Evolutionary conservation across 2,888 invertebrate genomes (phyloP).

Genomic region (Drosophila melanocephala): DNA sequence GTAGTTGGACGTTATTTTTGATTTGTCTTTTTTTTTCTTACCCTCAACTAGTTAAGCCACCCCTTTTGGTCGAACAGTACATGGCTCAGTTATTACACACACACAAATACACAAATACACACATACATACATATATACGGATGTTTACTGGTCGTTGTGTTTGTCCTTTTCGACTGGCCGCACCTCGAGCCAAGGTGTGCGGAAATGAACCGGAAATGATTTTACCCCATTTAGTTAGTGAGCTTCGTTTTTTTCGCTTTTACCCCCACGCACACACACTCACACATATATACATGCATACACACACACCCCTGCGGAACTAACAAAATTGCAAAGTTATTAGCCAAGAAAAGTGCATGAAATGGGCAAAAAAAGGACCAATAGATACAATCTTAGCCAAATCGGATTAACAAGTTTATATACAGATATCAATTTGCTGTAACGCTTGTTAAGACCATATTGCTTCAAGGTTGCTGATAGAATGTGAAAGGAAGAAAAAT

Average conservation of each 20-base stretch:
- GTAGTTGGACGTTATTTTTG: conserved; percentile 30
- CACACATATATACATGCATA: not conserved
- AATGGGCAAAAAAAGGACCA: conserved; percentile 9
- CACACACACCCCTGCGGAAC: not conserved
- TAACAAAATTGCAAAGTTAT: conserved; percentile 34
- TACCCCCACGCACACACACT: not conserved
- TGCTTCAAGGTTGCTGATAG: not conserved
- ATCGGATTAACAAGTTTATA: conserved; percentile 14
- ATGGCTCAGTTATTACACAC: conserved; percentile 56
- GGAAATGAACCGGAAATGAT: conserved; percentile 75
- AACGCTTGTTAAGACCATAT: not conserved
- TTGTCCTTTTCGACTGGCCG: conserved; percentile 47
- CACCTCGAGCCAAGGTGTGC: conserved; percentile 47
- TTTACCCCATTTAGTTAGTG: conserved; percentile 59
- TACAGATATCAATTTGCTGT: not conserved
- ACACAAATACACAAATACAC: not conserved
- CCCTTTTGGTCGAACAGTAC: conserved; percentile 63
- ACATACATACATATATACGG: conserved; percentile 1
- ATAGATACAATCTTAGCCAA: conserved; percentile 5
- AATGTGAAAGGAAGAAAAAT: not conserved
- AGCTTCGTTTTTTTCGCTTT: conserved; percentile 16
- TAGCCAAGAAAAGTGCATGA: conserved; percentile 19
- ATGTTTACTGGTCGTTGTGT: conserved; percentile 30
- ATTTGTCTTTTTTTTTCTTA: conserved; percentile 13
- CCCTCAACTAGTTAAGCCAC: conserved; percentile 49